Evolutionary conservation across 1,140 invertebrate genomes (phyloP).

Genomic region (Drosophila burlai): DNA sequence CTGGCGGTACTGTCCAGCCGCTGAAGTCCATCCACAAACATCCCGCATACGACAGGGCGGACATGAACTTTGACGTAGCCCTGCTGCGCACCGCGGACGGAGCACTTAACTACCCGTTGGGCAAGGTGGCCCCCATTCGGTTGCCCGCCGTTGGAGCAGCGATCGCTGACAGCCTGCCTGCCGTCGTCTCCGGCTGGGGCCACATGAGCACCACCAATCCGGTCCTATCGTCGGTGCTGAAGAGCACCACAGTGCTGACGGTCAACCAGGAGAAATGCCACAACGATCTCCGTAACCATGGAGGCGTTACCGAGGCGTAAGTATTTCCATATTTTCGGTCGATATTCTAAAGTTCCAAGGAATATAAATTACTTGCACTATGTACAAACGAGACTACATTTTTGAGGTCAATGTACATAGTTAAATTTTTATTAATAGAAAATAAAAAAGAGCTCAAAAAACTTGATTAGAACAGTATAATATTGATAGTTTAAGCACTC

Average conservation of each 20-base stretch:
- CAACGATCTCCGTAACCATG: constrained; percentile 61
- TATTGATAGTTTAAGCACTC: too few relatives aligned
- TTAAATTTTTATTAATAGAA: too few relatives aligned
- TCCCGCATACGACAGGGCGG: constrained; percentile 72
- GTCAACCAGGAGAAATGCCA: constrained; percentile 73
- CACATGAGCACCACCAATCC: constrained; percentile 73
- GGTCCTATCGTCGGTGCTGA: constrained; percentile 62
- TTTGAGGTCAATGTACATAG: too few relatives aligned
- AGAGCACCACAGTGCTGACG: constrained; percentile 72
- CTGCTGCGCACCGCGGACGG: constrained; percentile 57
- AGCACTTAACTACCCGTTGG: constrained; percentile 36
- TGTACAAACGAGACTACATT: too few relatives aligned
- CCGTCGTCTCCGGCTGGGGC: constrained; percentile 80
- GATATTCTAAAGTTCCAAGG: background rate
- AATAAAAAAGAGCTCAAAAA: too few relatives aligned
- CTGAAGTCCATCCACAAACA: constrained; percentile 75
- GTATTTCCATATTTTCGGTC: constrained; percentile 3
- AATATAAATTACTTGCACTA: too few relatives aligned
- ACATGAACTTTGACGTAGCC: constrained; percentile 79
- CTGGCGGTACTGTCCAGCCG: constrained; percentile 63
- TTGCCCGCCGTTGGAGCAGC: constrained; percentile 50
- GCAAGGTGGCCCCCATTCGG: constrained; percentile 59
- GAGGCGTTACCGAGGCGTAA: constrained; percentile 77
- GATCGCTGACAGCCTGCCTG: constrained; percentile 47
- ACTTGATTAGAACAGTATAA: too few relatives aligned